phyloP scores from a whole-genome alignment of 2,888 invertebrate genomes.

The Harmothoe impar region DNA sequence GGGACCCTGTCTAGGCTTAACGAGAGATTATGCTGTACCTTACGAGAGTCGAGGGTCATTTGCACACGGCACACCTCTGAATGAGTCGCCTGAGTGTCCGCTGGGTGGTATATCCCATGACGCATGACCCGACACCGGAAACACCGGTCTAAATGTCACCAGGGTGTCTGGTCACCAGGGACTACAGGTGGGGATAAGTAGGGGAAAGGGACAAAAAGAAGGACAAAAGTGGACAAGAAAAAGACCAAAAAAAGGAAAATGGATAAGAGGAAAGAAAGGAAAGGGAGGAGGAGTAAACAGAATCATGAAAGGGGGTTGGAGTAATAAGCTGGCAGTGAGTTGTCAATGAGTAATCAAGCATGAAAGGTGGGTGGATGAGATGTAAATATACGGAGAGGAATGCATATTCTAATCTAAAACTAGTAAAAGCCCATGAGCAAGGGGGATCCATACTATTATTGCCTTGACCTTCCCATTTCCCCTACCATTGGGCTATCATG shows the following conservation, averaged over 20 bases:
- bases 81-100: not conserved
- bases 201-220: not conserved
- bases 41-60: constrained; percentile 30
- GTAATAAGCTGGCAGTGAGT: too few species aligned
- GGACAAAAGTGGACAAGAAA: not conserved
- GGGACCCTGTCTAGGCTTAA: too few species aligned
- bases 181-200: not conserved
- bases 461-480: too few species aligned
- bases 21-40: constrained; percentile 8
- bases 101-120: not conserved
- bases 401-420: too few species aligned
- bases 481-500: too few species aligned
- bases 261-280: not conserved
- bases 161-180: not conserved
- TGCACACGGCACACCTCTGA: constrained; percentile 9
- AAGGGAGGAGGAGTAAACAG: not conserved
- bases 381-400: too few species aligned
- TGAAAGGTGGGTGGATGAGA: too few species aligned
- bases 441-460: too few species aligned
- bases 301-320: not conserved
- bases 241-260: not conserved
- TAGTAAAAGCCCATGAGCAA: too few species aligned
- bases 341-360: too few species aligned
- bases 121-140: not conserved
- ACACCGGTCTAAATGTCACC: not conserved